These are phyloP conservation scores for Ianthella basta DNA, from an alignment of 37 sponge, comb jelly and placozoan species.

Conservation along the genomic window DNA sequence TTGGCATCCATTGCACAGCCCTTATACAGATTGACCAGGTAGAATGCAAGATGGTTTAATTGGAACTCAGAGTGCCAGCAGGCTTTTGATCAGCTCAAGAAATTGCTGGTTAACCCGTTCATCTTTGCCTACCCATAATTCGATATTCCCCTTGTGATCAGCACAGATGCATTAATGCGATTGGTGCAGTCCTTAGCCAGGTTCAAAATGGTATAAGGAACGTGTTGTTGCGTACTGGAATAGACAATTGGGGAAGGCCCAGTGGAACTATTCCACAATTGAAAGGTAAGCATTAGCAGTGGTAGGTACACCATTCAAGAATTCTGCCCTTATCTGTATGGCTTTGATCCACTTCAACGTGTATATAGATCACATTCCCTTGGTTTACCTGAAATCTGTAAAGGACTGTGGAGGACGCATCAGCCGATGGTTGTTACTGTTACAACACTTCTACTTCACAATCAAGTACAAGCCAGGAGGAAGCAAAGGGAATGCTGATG, in stretches of 20 bases:
- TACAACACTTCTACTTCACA: constrained; percentile 47
- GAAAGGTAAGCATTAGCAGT: constrained; percentile 48
- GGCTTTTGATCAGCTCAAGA: constrained; percentile 44
- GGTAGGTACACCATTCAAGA: constrained; percentile 35
- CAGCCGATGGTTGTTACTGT: constrained; percentile 33
- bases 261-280: constrained; percentile 46
- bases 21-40: constrained; percentile 31
- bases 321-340: constrained; percentile 51
- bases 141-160: neutral
- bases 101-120: constrained; percentile 21
- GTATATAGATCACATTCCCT: constrained; percentile 51
- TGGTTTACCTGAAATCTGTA: constrained; percentile 5
- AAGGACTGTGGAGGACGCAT: constrained; percentile 39
- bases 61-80: constrained; percentile 31
- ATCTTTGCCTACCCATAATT: constrained; percentile 45
- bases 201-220: constrained; percentile 38
- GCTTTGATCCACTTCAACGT: constrained; percentile 26
- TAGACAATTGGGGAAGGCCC: constrained; percentile 31
- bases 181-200: constrained; percentile 51
- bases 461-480: constrained; percentile 40
- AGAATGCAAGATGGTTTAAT: constrained; percentile 11
- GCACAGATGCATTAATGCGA: constrained; percentile 44
- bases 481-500: constrained; percentile 42
- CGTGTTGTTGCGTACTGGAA: constrained; percentile 44
- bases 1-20: constrained; percentile 47